Base-by-base conservation (phyloP, 2,888 invertebrate species). In the Theretra japonica region DNA sequence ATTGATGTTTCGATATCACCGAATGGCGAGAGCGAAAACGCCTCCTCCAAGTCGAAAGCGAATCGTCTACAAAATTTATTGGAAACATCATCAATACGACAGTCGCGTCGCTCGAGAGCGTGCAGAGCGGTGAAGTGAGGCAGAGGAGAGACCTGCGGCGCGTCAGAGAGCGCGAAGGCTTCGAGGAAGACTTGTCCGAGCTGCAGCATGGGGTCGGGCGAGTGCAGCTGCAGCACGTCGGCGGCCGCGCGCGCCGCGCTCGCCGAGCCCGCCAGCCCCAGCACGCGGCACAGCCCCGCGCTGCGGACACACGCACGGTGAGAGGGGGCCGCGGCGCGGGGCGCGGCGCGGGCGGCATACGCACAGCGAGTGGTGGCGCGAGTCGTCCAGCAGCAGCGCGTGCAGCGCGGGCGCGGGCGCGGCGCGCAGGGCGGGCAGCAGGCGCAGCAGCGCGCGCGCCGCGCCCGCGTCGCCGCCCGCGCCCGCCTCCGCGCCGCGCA, bases 261-360 rank as follows among this genome's bases (percentile, higher is more conserved):
- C 65, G 71, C 76, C 72, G 83, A 72, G 75, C 81, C 90, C 70
- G 83, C 78, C 77, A 84, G 80, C 6, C 88, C 91, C 75, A 89
- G 80, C 83, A 82, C 77, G 69, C 83, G 83, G 69, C 79, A 79
- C 75, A 84, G 74, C 48, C 77, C 82, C 68, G 76, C 69, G 57
- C 74, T 74, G 78, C 25, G 30, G 19, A 30, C 41, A 41, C 58
- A 50, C 65, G 62, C 68, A 59, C 28, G 33, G 69, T 70, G 28
- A 65, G 68, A 70, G 72, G 48, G 72, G 19, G 69, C 72, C 58
- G 57, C 11, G 41, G 58, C 50, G 62, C 33, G 71, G 8, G 25
- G 56, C 6, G 69, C 4, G n/a, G 68, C 0, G 68, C 5, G 8
- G 25, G 17, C 56, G 25, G 5, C 21, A 28, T 7, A 71, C 71